Evolutionary conservation across 2,797 vertebrate genomes (phyloP), one percentile per base, ranked within the genome.

Genomic region (Anniella stebbinsi): DNA sequence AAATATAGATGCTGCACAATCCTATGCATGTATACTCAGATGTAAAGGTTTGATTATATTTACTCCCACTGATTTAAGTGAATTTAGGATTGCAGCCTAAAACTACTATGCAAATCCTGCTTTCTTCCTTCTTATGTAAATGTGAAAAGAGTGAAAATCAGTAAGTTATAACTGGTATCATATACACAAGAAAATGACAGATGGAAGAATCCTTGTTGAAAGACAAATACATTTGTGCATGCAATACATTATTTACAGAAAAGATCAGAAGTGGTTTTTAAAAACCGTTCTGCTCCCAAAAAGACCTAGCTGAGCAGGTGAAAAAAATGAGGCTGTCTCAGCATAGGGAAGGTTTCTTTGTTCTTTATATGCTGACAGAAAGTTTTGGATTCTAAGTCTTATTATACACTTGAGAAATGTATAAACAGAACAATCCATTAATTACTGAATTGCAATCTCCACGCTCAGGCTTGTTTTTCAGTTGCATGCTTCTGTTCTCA

Each of bases 221-320:
- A 45, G 54, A 76, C 28, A 80, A 10, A 38, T 72, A 48, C 36
- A 41, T 60, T 45, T 54, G 45, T 45, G n/a, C 45, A 81, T 66
- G 18, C 6, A 36, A 76, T 54, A 80, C 1, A 66, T 70, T 33
- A 80, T 82, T 60, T 51, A 17, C 38, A 73, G 51, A 60, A 33
- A 81, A 57, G 7, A 10, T 72, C 41, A 33, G 51, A 88, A 81
- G 66, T 57, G 66, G 3, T 57, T 80, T 87, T 80, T 30, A 82
- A 73, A 73, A 88, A 41, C n/a, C 36, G n/a, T 28, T 30, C 48
- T 60, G n/a, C 33, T 72, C n/a, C 21, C 28, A 18, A n/a, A 60
- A 45, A 73, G 10, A 88, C 36, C 54, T 88, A 83, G 57, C 57
- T 89, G 13, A 88, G 70, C 80, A 84, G 15, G 70, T 76, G 45